A percentile compares a stretch with the other conserved stretches of the same genome.
Evolutionary conservation across 2,888 invertebrate genomes (phyloP).

Genomic region (Ormia ochracea): DNA sequence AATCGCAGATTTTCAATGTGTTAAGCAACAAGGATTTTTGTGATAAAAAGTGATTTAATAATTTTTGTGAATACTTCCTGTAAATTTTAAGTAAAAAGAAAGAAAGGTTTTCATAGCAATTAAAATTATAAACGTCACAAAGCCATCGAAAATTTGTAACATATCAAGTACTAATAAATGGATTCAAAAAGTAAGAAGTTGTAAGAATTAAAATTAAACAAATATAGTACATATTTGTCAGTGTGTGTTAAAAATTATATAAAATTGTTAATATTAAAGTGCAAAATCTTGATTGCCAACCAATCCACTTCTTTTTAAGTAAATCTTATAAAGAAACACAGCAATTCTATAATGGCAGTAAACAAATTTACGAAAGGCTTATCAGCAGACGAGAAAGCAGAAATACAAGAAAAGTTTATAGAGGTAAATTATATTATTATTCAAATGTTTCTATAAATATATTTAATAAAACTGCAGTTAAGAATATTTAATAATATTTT

Average conservation of each 20-base stretch:
- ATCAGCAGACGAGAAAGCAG: conserved; percentile 82
- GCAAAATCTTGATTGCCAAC: background rate
- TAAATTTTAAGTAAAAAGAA: background rate
- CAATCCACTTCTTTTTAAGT: background rate
- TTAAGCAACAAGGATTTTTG: conserved; percentile 4
- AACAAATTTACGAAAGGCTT: conserved; percentile 76
- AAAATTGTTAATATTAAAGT: conserved; percentile 4
- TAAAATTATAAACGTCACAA: conserved; percentile 37
- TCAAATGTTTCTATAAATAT: background rate
- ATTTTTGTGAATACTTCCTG: background rate
- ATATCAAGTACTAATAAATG: conserved; percentile 40
- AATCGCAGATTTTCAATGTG: background rate
- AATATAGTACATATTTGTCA: conserved; percentile 4
- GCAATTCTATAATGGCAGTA: conserved; percentile 68
- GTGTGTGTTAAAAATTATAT: conserved; percentile 14
- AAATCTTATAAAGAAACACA: conserved; percentile 28
- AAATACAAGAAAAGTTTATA: conserved; percentile 86
- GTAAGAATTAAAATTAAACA: conserved; percentile 34
- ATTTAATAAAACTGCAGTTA: background rate
- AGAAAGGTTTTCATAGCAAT: background rate
- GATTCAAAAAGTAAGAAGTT: conserved; percentile 37
- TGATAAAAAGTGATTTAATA: conserved; percentile 22
- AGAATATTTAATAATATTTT: conserved; percentile 22
- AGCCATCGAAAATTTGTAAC: conserved; percentile 51
- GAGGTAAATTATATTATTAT: conserved; percentile 78